A percentile compares a stretch with the other conserved stretches of the same genome.
phyloP scores from a whole-genome alignment of 2,113 vertebrate genomes.

The Gila orcuttii region DNA sequence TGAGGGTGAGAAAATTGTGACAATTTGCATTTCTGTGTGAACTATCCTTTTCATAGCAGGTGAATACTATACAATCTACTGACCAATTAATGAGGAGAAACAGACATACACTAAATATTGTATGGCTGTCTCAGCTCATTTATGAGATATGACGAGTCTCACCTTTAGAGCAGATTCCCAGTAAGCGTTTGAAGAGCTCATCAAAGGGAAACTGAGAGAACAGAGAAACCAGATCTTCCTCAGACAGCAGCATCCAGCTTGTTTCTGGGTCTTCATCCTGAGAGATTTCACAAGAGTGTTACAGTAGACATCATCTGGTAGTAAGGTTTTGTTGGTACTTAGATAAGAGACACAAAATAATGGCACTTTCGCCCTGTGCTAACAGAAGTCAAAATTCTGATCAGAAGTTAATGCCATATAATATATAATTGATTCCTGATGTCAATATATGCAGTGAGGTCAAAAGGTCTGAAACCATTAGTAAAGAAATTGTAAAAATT shows the following conservation, averaged over 20 bases:
- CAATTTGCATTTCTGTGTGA: background rate
- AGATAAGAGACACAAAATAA: background rate
- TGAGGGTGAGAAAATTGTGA: background rate
- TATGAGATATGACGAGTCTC: background rate
- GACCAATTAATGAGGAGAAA: background rate
- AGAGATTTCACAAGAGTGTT: background rate
- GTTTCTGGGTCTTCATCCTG: slow-evolving; percentile 96
- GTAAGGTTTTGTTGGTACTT: background rate
- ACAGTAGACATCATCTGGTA: background rate
- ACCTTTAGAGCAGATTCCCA: slow-evolving; percentile 90
- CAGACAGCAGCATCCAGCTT: slow-evolving; percentile 91
- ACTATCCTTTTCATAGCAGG: background rate
- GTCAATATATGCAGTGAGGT: background rate
- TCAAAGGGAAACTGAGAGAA: slow-evolving; percentile 95
- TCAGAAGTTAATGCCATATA: background rate
- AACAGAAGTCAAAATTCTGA: background rate
- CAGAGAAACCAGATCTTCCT: slow-evolving; percentile 90
- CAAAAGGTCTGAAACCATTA: background rate
- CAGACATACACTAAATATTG: background rate
- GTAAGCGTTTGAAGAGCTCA: slow-evolving; percentile 91
- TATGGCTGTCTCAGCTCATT: background rate
- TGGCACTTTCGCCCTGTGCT: background rate
- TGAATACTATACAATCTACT: background rate
- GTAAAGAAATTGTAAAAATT: background rate
- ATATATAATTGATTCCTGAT: background rate